Evolutionary conservation across 1,140 invertebrate species (phyloP), one percentile per base, ranked within the genome.

Genomic region (Tetraneura akinire): DNA sequence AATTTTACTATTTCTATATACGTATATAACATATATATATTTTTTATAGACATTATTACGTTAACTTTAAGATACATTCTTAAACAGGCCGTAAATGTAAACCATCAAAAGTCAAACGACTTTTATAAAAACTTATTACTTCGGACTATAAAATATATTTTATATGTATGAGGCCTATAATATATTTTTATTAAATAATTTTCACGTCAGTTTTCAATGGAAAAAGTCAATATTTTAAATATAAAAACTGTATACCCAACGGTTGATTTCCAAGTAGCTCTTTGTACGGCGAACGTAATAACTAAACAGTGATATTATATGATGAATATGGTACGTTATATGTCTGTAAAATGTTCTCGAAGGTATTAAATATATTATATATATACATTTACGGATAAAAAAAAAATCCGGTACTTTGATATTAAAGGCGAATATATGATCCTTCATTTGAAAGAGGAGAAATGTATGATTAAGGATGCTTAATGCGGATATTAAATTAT

Each of bases 401-500:
- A 60, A 64, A 64, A 64, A 64, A 64, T 64, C 23, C 18, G 9
- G 32, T 64, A 64, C 32, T 16, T 68, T 26, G n/a, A 47, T 45
- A 47, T 47, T 47, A 26, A 47, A 47, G 21, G 37, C 21, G 21
- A 68, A 68, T 47, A 47, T 45, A 68, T 42, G 26, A 32, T 62
- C 8, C 60, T 62, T 32, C 60, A 62, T 62, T 68, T 68, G 10
- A 13, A 45, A 68, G 42, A 16, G 14, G 62, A 21, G 18, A 11
- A n/a, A 64, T 16, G 13, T 47, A 68, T 45, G 21, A 47, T 68
- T 26, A 68, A 68, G 5, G 37, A 47, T 26, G 23, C 21, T 68
- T 23, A 47, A 68, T n/a, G 42, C 9, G 42, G 37, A 68, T 68
- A 47, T 64, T 64, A 64, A 64, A 64, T 64, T 21, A 64, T 64